These are phyloP conservation scores for Himalopsyche anomala DNA, from an alignment of 2,888 invertebrate genomes.

Conservation along the genomic window DNA sequence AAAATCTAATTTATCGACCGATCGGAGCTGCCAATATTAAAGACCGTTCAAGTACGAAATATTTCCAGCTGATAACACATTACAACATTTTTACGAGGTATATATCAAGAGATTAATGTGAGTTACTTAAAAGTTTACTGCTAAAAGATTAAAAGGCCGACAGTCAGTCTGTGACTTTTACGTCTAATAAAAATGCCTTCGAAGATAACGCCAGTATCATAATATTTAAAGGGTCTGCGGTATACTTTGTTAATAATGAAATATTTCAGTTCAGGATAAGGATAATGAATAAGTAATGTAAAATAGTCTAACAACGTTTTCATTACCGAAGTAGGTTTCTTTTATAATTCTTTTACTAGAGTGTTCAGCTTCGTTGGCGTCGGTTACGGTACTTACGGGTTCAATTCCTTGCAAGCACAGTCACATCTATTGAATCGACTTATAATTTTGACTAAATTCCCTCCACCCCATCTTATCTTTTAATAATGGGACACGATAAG, in stretches of 20 bases:
- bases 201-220: conserved; percentile 6
- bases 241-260: conserved; percentile 32
- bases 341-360: no score
- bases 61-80: conserved; percentile 42
- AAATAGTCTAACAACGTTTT: background rate
- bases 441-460: no score
- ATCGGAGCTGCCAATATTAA: conserved; percentile 40
- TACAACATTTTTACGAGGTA: conserved; percentile 43
- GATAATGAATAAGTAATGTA: conserved; percentile 22
- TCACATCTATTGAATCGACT: no score
- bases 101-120: conserved; percentile 39
- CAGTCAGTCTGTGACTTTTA: conserved; percentile 26
- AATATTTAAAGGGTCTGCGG: conserved; percentile 36
- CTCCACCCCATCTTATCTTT: no score
- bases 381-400: no score
- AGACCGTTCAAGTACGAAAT: conserved; percentile 25
- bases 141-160: conserved; percentile 21
- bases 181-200: conserved; percentile 35
- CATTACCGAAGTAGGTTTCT: background rate
- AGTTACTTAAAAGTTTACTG: conserved; percentile 40
- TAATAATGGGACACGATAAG: no score
- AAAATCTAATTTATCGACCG: conserved; percentile 43
- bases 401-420: no score
- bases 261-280: conserved; percentile 18
- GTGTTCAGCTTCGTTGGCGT: no score